These are phyloP conservation scores for Poliocrania exsul DNA, from an alignment of 2,797 vertebrate genomes.

Conservation along the genomic window DNA sequence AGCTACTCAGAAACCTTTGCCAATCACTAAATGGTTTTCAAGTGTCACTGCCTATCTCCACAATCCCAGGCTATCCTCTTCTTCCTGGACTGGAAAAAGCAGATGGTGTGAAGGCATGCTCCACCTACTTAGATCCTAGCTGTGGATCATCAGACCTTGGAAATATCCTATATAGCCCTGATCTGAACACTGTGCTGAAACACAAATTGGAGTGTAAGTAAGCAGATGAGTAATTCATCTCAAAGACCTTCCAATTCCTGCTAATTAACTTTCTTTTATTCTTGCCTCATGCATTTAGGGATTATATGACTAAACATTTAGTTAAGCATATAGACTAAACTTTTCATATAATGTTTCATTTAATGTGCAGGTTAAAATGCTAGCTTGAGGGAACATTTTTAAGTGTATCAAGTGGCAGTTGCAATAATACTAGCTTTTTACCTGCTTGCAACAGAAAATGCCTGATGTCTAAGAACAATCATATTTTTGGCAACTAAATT, in stretches of 20 bases:
- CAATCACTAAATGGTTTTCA: not conserved
- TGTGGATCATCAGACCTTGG: accelerated
- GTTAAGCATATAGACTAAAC: not conserved
- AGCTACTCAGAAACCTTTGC: not conserved
- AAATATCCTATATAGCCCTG: not conserved
- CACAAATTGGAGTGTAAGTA: not conserved
- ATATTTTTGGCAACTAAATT: not conserved
- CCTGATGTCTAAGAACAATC: not conserved
- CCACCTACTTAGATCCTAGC: not conserved
- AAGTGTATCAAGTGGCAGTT: not conserved
- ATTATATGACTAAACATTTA: not conserved
- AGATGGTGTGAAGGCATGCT: not conserved
- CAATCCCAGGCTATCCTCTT: not conserved
- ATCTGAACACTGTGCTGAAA: not conserved
- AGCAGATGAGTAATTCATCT: not conserved
- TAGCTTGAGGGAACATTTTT: not conserved
- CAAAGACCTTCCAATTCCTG: not conserved
- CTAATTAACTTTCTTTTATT: not conserved
- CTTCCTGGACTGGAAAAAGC: not conserved
- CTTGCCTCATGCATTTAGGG: not conserved
- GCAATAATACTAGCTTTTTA: not conserved
- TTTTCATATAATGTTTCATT: not conserved
- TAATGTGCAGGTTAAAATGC: not conserved
- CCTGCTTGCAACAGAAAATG: not conserved
- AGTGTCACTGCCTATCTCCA: not conserved